Percentiles rank a stretch among this genome's conserved stretches.
Evolutionary conservation across 92 coral and sea anemone genomes (phyloP).

Genomic region (Diadumene lineata): DNA sequence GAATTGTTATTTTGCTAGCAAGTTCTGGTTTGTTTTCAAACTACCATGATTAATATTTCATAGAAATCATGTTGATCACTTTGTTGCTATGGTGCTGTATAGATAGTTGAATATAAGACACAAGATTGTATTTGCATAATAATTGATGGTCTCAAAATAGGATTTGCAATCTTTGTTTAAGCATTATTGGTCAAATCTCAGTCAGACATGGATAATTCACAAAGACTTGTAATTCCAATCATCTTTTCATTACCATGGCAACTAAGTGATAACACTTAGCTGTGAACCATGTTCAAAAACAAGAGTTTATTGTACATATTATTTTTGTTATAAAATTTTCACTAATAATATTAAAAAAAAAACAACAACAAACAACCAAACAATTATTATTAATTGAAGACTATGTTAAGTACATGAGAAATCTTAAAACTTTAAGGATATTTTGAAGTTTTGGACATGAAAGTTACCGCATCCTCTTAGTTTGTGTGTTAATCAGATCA

Average conservation of each 20-base stretch:
- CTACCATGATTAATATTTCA: background rate
- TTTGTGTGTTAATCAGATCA: background rate
- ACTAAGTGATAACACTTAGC: background rate
- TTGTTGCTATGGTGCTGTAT: slow-evolving; percentile 1
- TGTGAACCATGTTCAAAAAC: background rate
- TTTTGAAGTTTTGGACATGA: background rate
- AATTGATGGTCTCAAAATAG: background rate
- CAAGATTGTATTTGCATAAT: background rate
- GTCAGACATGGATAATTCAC: background rate
- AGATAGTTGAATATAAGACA: background rate
- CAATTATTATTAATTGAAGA: background rate
- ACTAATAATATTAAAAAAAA: background rate
- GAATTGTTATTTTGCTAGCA: background rate
- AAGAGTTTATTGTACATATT: background rate
- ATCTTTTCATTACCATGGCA: slow-evolving; percentile 3
- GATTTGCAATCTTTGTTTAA: background rate
- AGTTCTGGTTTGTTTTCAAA: background rate
- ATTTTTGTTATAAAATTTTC: slow-evolving; percentile 5
- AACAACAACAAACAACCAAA: background rate
- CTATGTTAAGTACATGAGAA: background rate
- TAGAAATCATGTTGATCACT: background rate
- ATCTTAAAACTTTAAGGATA: background rate
- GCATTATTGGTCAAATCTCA: background rate
- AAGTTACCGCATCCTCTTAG: background rate
- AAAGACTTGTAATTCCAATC: background rate